Evolutionary conservation across 2,797 vertebrate species (phyloP).

Genomic region (Coracias cyanogaster): DNA sequence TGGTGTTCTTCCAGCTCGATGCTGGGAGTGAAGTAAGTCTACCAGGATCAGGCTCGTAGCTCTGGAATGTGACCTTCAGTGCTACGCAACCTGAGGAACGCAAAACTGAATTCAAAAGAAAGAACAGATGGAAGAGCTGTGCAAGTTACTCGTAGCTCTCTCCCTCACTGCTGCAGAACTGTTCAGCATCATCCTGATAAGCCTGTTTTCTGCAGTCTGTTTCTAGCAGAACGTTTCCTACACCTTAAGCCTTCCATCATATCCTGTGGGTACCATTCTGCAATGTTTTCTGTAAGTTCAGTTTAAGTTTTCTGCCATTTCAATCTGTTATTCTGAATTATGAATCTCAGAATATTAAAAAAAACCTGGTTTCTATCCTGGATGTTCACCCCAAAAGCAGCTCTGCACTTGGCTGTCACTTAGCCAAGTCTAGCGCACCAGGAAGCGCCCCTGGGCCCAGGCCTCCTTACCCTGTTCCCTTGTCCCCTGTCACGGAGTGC

Average conservation of each 20-base stretch:
- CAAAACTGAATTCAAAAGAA: neutral
- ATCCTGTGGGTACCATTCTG: neutral
- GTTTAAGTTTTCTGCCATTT: neutral
- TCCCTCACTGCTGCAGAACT: neutral
- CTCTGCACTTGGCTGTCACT: neutral
- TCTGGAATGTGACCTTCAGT: neutral
- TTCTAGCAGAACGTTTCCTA: neutral
- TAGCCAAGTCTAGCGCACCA: accelerated
- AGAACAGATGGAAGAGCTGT: neutral
- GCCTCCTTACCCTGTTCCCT: neutral
- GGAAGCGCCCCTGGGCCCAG: neutral
- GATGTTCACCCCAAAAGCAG: neutral
- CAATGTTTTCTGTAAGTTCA: neutral
- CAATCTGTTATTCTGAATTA: neutral
- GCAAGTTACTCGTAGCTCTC: accelerated
- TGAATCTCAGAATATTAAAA: neutral
- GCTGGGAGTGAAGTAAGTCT: neutral
- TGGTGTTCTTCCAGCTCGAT: neutral
- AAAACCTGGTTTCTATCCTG: neutral
- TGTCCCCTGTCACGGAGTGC: accelerated
- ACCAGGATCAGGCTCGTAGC: neutral
- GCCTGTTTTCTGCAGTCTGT: neutral
- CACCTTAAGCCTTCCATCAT: accelerated
- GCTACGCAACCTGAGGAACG: neutral
- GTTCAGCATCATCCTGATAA: neutral